Evolutionary conservation across 1,140 invertebrate species (phyloP), one percentile per base, ranked within the genome.

Genomic region (Diorhabda sublineata): DNA sequence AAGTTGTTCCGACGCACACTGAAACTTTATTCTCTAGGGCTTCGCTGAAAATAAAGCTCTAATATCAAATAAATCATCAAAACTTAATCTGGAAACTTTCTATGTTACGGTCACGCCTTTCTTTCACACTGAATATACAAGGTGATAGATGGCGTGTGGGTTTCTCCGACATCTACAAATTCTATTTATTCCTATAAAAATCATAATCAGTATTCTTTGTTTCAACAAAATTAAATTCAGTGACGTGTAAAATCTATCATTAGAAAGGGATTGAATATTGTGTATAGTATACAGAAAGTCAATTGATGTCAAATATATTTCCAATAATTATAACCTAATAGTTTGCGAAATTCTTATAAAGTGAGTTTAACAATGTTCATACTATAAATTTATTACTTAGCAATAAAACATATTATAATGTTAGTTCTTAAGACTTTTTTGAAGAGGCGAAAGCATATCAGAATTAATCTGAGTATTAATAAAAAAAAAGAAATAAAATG

Each of bases 1-100:
- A 64, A 64, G 8, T 57, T 64, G 9, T 56, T 41, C 42, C 56
- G 63, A 64, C 63, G 63, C 45, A 64, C 47, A 47, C 26, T 64
- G 63, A 57, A 56, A 64, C 45, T 64, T 64, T 64, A 64, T 64
- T 64, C 63, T 47, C 63, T 5, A 5, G 63, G 56, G 63, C 7
- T 56, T 57, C 3, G 8, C 47, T 64, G 5, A 41, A 56, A 64
- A 57, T 64, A 64, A 64, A 64, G 63, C 52, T 64, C 63, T 64
- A 57, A 64, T 64, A 64, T 64, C 44, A 64, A 11, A 64, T 64
- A 64, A 64, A 64, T 64, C 63, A 64, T 64, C 63, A 56, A 43
- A 64, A 64, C 63, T 64, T 64, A 64, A 57, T 64, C 45, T 64
- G 11, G 45, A 42, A 64, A 64, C 63, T 64, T 64, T 64, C 63